Base-by-base conservation (phyloP, 1,140 invertebrate genomes). In the Pseudobourletiella spinata region DNA sequence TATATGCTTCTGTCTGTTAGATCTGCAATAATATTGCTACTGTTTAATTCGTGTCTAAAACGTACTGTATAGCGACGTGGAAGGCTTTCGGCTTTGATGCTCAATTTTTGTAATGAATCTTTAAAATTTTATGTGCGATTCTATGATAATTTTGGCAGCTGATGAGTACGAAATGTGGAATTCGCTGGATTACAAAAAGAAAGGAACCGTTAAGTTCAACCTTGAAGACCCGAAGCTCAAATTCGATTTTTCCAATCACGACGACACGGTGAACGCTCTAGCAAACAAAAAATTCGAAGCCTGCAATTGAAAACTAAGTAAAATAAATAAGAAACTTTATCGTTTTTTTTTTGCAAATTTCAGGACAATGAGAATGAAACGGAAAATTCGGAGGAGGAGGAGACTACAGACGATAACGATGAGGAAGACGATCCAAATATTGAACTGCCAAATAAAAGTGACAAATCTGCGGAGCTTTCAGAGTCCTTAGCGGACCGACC, bases 151-250 rank as follows among this genome's bases (percentile, higher is more conserved):
- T 39, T 39, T 11, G 8, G 8, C 22, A 61, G 59, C 2, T 44
- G 39, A 44, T 4, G 59, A 61, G 26, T 20, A 46, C 22, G 29
- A 20, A 11, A 24, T 32, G 2, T 61, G 59, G 59, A 25, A 30
- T 44, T 16, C 52, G 2, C 22, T 61, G 25, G 18, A 61, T 6
- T 54, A 26, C 24, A 25, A 44, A 25, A 35, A 39, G 46, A 55
- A 6, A 18, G n/a, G 51, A 11, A 20, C 48, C 29, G 59, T 61
- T 15, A 61, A 61, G 52, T 61, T 61, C 39, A 32, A 61, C 25
- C 24, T 61, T 16, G 59, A 61, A 8, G 59, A 61, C 22, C 52
- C 52, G 2, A 29, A 55, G 39, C 4, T 55, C 2, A 20, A 14
- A 3, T 55, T 55, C 39, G 52, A 55, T 3, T 18, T 55, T 52